These are phyloP conservation scores for Drosophila hydei DNA, from an alignment of 1,140 invertebrate genomes.

Conservation along the genomic window DNA sequence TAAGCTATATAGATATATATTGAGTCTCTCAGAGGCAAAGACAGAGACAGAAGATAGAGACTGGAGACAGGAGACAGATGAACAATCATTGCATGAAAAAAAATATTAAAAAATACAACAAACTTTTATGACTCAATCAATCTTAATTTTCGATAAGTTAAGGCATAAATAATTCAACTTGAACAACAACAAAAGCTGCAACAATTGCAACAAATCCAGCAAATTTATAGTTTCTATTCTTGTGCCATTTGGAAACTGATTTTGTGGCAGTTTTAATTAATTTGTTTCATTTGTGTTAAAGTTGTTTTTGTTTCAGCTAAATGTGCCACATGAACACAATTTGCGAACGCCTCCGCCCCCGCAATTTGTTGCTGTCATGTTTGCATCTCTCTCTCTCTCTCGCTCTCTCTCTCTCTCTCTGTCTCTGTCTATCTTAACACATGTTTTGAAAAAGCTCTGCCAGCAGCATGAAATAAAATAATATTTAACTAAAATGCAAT, in stretches of 20 bases:
- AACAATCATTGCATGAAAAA: no score
- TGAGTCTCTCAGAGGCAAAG: no score
- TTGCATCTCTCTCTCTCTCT: slow-evolving; percentile 15
- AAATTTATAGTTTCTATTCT: slow-evolving; percentile 51
- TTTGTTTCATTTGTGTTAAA: slow-evolving; percentile 64
- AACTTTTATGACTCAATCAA: slow-evolving; percentile 61
- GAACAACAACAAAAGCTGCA: slow-evolving; percentile 10
- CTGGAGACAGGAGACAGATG: no score
- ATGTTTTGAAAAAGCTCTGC: slow-evolving; percentile 25
- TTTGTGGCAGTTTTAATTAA: slow-evolving; percentile 73
- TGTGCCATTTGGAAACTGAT: slow-evolving; percentile 23
- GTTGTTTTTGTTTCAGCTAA: slow-evolving; percentile 29
- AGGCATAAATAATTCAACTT: slow-evolving; percentile 56
- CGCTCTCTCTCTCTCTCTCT: neutral
- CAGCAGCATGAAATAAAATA: slow-evolving; percentile 21
- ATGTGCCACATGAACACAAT: slow-evolving; percentile 37
- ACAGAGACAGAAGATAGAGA: no score
- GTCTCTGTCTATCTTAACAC: slow-evolving; percentile 34
- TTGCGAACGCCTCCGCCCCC: slow-evolving; percentile 7
- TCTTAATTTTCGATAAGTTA: slow-evolving; percentile 66
- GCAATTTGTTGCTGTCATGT: slow-evolving; percentile 11
- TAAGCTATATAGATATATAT: no score
- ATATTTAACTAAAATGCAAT: slow-evolving; percentile 31
- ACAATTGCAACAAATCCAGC: slow-evolving; percentile 38
- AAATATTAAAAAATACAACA: neutral